Conservation (phyloP, 2,888 invertebrate species). For the Pharmacophagus antenor region DNA sequence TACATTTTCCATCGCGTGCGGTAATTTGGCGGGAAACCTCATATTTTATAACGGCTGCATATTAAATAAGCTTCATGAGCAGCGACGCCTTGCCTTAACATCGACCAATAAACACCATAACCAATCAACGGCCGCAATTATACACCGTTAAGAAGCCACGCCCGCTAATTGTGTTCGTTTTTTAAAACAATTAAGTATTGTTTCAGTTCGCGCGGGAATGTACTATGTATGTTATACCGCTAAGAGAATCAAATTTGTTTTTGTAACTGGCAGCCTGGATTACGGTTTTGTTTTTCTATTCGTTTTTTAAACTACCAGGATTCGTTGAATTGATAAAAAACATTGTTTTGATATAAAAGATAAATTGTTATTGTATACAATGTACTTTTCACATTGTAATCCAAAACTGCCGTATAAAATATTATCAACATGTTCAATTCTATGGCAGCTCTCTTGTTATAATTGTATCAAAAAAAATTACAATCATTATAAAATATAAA, state of each 20-base stretch:
- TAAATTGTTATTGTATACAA: background rate
- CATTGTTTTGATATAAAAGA: background rate
- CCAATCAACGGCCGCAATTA: constrained; percentile 30
- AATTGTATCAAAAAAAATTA: too few species aligned
- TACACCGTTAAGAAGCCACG: constrained; percentile 27
- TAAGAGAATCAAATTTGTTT: background rate
- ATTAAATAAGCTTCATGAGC: constrained; percentile 25
- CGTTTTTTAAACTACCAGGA: background rate
- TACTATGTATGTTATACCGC: background rate
- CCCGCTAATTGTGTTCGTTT: constrained; percentile 27
- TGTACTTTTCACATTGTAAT: too few species aligned
- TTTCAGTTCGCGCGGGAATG: constrained; percentile 11
- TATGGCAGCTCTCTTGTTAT: too few species aligned
- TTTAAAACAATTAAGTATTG: constrained; percentile 24
- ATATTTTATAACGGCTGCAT: constrained; percentile 23
- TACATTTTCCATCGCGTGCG: constrained; percentile 17
- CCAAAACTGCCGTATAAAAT: too few species aligned
- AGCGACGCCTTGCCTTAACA: constrained; percentile 22
- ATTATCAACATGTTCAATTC: too few species aligned
- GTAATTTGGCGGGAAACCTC: constrained; percentile 24
- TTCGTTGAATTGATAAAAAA: background rate
- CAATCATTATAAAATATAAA: too few species aligned
- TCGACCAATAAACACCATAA: constrained; percentile 25
- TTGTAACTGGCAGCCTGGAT: too few species aligned
- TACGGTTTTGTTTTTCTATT: background rate